These are phyloP conservation scores for Pachypsylla venusta DNA, from an alignment of 1,140 invertebrate species.

Conservation along the genomic window DNA sequence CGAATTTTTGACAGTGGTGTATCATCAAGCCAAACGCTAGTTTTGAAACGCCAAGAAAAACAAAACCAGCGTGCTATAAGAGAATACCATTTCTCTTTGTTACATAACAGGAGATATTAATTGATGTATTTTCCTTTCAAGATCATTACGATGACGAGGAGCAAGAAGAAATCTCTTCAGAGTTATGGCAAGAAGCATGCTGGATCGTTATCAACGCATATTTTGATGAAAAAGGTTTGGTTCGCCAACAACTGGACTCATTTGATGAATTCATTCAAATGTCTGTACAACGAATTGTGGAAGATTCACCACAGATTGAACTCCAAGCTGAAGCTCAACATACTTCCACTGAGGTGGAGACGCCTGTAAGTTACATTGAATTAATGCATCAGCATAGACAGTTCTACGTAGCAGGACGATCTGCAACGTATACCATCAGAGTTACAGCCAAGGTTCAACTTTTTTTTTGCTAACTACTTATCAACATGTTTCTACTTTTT, in stretches of 20 bases:
- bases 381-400: no score
- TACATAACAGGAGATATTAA: not conserved
- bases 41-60: not conserved
- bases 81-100: not conserved
- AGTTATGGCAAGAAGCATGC: constrained; percentile 98
- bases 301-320: constrained; percentile 95
- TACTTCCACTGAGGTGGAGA: constrained; percentile 79
- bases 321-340: constrained; percentile 96
- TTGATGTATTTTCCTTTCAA: constrained; percentile 22
- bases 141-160: constrained; percentile 62
- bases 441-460: no score
- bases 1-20: no score
- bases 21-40: not conserved
- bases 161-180: constrained; percentile 78
- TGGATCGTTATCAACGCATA: constrained; percentile 99
- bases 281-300: constrained; percentile 97
- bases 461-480: no score
- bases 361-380: constrained; percentile 60
- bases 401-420: no score
- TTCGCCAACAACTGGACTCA: constrained; percentile 95
- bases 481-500: no score
- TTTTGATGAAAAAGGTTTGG: constrained; percentile 97
- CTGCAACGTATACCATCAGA: no score
- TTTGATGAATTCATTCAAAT: constrained; percentile 99
- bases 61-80: not conserved